A percentile compares a stretch with the other conserved stretches of the same genome.
phyloP scores from a whole-genome alignment of 2,888 invertebrate species.

The Parelbella ahira region DNA sequence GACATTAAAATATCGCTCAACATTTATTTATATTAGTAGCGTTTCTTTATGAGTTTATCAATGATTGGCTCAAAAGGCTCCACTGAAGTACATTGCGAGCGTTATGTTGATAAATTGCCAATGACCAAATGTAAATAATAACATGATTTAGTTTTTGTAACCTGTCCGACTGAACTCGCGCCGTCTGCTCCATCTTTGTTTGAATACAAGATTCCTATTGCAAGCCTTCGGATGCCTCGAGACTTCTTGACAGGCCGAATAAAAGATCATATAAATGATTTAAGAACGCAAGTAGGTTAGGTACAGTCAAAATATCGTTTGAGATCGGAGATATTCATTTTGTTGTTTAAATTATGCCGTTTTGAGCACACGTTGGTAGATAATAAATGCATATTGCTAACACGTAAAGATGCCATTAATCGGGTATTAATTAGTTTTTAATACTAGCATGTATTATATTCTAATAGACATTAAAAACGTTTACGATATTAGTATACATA shows the following conservation, averaged over 20 bases:
- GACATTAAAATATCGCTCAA: conserved; percentile 72
- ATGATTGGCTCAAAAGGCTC: conserved; percentile 60
- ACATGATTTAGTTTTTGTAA: conserved; percentile 61
- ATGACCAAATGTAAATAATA: conserved; percentile 63
- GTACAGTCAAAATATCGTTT: conserved; percentile 46
- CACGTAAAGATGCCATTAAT: too few species aligned
- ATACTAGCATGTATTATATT: too few species aligned
- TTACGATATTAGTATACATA: too few species aligned
- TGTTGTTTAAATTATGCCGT: conserved; percentile 2
- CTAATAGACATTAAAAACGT: too few species aligned
- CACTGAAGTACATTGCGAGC: conserved; percentile 55
- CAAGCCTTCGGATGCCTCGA: conserved; percentile 27
- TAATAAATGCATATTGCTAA: too few species aligned
- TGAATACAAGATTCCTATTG: conserved; percentile 42
- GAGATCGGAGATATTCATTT: conserved; percentile 7
- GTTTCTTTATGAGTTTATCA: conserved; percentile 78
- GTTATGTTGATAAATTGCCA: conserved; percentile 62
- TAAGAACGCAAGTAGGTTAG: conserved; percentile 33
- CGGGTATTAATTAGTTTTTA: too few species aligned
- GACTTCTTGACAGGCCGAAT: conserved; percentile 42
- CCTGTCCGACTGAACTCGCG: conserved; percentile 27
- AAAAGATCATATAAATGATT: conserved; percentile 35
- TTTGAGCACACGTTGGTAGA: conserved; percentile 9
- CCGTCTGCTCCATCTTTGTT: conserved; percentile 42
- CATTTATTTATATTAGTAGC: conserved; percentile 79